A percentile compares a stretch with the other conserved stretches of the same genome.
These are phyloP conservation scores for Oppia nitens DNA, from an alignment of 1,140 invertebrate species.

Conservation along the genomic window DNA sequence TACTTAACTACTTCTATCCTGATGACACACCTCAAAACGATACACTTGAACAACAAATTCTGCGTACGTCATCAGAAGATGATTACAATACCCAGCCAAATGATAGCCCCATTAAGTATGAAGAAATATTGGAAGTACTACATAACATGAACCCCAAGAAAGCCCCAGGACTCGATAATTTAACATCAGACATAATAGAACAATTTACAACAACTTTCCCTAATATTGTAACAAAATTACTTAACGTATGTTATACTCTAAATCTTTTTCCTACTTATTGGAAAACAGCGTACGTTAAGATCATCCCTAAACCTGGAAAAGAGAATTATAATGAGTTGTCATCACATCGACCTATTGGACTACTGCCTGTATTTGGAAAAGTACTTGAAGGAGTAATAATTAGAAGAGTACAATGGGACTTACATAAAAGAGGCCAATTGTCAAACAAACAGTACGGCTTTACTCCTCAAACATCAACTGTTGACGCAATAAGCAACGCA, in stretches of 20 bases:
- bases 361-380: constrained; percentile 4
- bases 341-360: constrained; percentile 1
- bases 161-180: neutral
- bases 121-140: neutral
- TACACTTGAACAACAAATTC: neutral
- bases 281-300: constrained; percentile 1
- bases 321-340: neutral
- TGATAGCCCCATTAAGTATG: neutral
- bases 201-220: neutral
- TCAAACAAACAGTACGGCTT: neutral
- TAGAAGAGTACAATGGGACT: neutral
- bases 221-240: neutral
- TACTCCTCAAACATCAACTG: neutral
- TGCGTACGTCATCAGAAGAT: neutral
- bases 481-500: neutral
- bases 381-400: neutral
- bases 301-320: constrained; percentile 2
- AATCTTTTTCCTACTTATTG: neutral
- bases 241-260: neutral
- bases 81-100: neutral
- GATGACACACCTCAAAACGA: neutral
- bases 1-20: constrained; percentile 1
- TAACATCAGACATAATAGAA: neutral
- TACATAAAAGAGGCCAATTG: neutral
- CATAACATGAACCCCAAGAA: neutral